phyloP scores from a whole-genome alignment of 2,113 vertebrate species.

The Ursus arctos region DNA sequence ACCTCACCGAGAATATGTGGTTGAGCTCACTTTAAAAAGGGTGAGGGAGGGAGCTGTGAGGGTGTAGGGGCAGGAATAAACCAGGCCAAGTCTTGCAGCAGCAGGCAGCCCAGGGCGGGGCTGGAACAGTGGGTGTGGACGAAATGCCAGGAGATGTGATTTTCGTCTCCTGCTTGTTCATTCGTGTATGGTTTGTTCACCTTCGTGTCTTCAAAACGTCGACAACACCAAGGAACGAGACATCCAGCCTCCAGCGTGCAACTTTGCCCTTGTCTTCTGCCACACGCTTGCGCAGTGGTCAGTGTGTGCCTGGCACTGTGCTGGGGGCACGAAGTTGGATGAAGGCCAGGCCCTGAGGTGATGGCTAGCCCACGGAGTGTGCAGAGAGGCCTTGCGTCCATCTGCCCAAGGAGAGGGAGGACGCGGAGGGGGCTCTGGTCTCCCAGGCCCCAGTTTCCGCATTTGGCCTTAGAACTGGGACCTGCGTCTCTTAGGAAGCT shows the following conservation, averaged over 20 bases:
- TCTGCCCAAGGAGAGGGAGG: neutral
- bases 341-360: rapidly evolving
- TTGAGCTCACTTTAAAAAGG: neutral
- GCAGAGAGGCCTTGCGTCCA: neutral
- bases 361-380: neutral
- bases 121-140: neutral
- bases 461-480: neutral
- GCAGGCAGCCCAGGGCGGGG: neutral
- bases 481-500: neutral
- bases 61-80: neutral
- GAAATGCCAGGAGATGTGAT: neutral
- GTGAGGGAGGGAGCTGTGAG: neutral
- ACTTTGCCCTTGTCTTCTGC: neutral
- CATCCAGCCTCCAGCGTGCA: rapidly evolving
- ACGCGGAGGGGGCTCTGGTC: neutral
- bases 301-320: neutral
- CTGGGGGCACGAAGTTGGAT: neutral
- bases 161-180: neutral
- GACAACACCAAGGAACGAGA: neutral
- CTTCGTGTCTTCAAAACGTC: neutral
- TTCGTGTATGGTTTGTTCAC: neutral
- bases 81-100: neutral
- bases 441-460: neutral
- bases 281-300: neutral
- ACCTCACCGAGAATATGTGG: neutral